These are phyloP conservation scores for Progne subis DNA, from an alignment of 2,113 vertebrate genomes.

Conservation along the genomic window DNA sequence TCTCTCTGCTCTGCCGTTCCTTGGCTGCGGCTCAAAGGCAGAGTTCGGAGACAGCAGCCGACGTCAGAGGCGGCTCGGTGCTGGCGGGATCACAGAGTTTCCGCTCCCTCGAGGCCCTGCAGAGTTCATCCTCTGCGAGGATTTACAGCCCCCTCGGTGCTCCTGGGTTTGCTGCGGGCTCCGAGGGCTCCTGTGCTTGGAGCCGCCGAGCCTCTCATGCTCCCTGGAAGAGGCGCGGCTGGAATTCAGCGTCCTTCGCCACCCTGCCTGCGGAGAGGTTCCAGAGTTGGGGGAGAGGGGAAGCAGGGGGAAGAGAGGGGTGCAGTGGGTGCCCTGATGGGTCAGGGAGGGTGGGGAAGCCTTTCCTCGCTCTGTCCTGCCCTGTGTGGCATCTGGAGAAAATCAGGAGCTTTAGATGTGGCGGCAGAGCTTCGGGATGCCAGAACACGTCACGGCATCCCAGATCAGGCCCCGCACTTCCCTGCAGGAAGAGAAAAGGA, in stretches of 20 bases:
- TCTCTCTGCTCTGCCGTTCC: not conserved
- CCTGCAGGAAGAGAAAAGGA: not conserved
- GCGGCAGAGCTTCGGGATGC: not conserved
- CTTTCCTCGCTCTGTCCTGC: not conserved
- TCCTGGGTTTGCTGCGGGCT: accelerated
- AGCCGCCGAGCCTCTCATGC: accelerated
- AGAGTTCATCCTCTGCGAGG: not conserved
- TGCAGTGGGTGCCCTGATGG: accelerated
- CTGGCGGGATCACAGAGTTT: not conserved
- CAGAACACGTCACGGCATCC: not conserved
- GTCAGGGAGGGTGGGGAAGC: not conserved
- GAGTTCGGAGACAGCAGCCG: not conserved
- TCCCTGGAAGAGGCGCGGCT: not conserved
- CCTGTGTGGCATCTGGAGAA: not conserved
- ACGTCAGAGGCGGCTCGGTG: not conserved
- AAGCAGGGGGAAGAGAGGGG: not conserved
- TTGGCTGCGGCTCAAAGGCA: slow-evolving; percentile 25
- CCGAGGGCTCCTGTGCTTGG: accelerated
- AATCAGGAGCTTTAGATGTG: not conserved
- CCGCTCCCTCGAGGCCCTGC: not conserved
- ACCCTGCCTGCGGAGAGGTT: not conserved
- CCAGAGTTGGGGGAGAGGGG: not conserved
- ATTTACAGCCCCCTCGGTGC: not conserved
- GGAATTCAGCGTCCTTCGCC: accelerated
- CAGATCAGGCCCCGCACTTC: not conserved